Base-by-base conservation (phyloP, 2,113 vertebrate species). In the Anarhynchus alexandrinus region DNA sequence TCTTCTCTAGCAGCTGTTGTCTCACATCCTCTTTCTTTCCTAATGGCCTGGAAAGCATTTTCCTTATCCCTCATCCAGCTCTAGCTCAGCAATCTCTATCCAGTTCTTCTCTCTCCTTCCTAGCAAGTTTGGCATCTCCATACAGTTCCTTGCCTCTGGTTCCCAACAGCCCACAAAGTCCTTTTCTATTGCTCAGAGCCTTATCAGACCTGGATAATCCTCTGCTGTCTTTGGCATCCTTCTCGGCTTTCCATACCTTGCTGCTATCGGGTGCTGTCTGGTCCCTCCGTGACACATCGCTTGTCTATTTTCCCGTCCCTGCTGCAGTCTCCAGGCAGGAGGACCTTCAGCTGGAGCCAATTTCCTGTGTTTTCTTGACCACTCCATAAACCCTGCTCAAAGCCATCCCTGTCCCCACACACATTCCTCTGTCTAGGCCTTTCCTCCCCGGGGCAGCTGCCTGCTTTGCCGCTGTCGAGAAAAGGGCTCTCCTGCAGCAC, bases 331-430 rank as follows among this genome's bases (percentile, higher is more conserved):
- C 86, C 2, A 1, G 76, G 91, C 88, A 79, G 82, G 66, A 94
- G 90, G 49, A 82, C 91, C 88, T 92, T 94, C 95, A 97, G 76
- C 93, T 90, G 94, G 67, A 88, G 93, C 76, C 71, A 93, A 94
- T 97, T 91, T 97, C 95, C 95, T 95, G 72, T 96, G 91, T 95
- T 95, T 96, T 93, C 86, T 65, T 96, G 94, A 95, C 96, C 95
- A 95, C 5, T 59, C 49, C 79, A 61, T 96, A 94, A 96, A 93
- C 95, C 40, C 90, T 40, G 66, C 95, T 90, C 71, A 82, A 93
- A 96, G 90, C 58, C 66, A 90, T 76, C 79, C 66, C 62, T 80
- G 42, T 96, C 95, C 94, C 86, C 67, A 69, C 88, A 83, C 88
- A 83, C 86, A 91, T 95, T 94, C 93, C 51, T 86, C 64, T 65